A percentile compares a stretch with the other conserved stretches of the same genome.
phyloP scores from a whole-genome alignment of 2,888 invertebrate genomes.

The Amphipyra tragopoginis region DNA sequence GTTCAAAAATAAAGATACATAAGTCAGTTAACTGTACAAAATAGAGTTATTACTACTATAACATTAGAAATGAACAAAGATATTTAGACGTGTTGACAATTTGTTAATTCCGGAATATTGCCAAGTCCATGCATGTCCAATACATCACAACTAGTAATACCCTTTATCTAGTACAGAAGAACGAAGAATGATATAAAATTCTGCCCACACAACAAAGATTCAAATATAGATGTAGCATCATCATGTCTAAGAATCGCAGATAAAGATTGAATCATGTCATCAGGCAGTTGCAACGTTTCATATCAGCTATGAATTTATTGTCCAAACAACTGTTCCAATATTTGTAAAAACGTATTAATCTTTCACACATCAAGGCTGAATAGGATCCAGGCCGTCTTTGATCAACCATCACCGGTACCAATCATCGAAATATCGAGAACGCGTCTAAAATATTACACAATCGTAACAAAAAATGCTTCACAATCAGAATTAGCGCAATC shows the following conservation, averaged over 20 bases:
- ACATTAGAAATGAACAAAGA: background rate
- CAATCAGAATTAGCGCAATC: constrained; percentile 77
- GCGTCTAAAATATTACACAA: constrained; percentile 63
- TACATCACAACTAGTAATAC: background rate
- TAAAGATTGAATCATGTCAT: constrained; percentile 53
- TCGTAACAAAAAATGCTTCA: constrained; percentile 71
- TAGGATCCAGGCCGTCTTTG: constrained; percentile 67
- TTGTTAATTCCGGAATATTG: background rate
- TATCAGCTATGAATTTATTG: constrained; percentile 49
- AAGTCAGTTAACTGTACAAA: constrained; percentile 1
- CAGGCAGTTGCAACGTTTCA: constrained; percentile 52
- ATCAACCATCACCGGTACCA: constrained; percentile 66
- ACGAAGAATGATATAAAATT: background rate
- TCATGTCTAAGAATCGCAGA: constrained; percentile 32
- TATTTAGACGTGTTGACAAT: background rate
- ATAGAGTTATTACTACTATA: background rate
- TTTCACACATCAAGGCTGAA: constrained; percentile 62
- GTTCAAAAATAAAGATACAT: constrained; percentile 7
- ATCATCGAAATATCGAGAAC: constrained; percentile 67
- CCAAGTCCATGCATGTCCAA: background rate
- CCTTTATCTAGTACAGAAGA: background rate
- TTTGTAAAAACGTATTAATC: constrained; percentile 71
- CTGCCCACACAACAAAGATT: background rate
- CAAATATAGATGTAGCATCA: constrained; percentile 5
- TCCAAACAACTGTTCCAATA: constrained; percentile 64